Evolutionary conservation across 2,888 invertebrate species (phyloP).

Genomic region (Linnaemya tessellans): DNA sequence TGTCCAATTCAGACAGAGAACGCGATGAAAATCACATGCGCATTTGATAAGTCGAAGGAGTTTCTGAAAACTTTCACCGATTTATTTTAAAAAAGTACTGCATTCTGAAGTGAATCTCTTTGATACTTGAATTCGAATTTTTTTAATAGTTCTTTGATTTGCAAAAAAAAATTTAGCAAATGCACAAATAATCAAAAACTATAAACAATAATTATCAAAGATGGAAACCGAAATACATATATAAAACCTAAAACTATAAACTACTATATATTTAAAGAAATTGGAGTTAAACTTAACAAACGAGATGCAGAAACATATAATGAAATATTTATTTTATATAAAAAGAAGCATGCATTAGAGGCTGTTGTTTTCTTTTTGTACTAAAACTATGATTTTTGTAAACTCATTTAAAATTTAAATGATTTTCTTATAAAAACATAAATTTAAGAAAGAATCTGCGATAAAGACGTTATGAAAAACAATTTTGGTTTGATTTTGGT

Average conservation of each 20-base stretch:
- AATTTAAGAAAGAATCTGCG: constrained; percentile 74
- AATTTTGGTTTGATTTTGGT: constrained; percentile 38
- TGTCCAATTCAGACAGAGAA: no score
- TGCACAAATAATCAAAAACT: constrained; percentile 65
- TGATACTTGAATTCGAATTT: not conserved
- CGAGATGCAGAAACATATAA: constrained; percentile 6
- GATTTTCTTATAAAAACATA: constrained; percentile 60
- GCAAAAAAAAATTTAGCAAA: constrained; percentile 5
- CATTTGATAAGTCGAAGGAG: no score
- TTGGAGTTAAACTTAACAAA: constrained; percentile 71
- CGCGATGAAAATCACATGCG: no score
- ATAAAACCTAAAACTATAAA: constrained; percentile 23
- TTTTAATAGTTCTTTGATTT: constrained; percentile 39
- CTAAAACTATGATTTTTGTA: constrained; percentile 31
- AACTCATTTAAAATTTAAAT: constrained; percentile 72
- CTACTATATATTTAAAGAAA: constrained; percentile 57
- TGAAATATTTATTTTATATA: constrained; percentile 36
- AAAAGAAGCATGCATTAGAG: constrained; percentile 64
- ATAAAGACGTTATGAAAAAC: constrained; percentile 70
- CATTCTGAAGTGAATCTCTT: no score
- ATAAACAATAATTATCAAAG: constrained; percentile 60
- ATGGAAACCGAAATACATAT: constrained; percentile 2
- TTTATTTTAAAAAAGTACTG: no score
- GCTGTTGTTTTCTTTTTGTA: constrained; percentile 69
- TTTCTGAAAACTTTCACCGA: no score